A percentile compares a stretch with the other conserved stretches of the same genome.
Evolutionary conservation across 2,888 invertebrate genomes (phyloP).

Genomic region (Toxonevra muliebris): DNA sequence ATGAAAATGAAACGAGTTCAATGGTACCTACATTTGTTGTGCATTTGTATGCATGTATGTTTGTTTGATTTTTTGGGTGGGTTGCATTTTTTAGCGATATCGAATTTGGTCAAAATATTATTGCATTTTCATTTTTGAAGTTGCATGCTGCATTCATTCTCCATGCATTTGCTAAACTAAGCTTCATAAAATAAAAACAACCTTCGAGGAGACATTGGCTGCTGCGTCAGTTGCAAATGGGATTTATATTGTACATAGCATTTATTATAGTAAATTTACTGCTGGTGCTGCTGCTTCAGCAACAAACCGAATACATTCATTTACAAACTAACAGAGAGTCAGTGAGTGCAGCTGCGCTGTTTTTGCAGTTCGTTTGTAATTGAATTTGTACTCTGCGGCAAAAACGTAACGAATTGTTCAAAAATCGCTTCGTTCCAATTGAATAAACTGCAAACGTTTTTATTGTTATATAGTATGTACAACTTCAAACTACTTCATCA

Average conservation of each 20-base stretch:
- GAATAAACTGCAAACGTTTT: conserved; percentile 46
- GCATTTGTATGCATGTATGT: neutral
- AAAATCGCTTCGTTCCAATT: conserved; percentile 63
- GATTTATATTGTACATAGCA: conserved; percentile 13
- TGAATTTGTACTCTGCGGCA: conserved; percentile 9
- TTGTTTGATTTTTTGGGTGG: conserved; percentile 5
- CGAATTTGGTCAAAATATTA: too few species aligned
- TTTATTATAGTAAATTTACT: too few species aligned
- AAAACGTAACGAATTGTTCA: conserved; percentile 56
- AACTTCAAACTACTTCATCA: too few species aligned
- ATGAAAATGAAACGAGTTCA: conserved; percentile 31
- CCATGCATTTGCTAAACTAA: too few species aligned
- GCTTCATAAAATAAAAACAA: conserved; percentile 9
- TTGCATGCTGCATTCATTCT: too few species aligned
- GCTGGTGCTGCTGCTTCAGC: too few species aligned
- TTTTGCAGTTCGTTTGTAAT: too few species aligned
- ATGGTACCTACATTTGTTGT: conserved; percentile 27
- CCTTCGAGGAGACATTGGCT: conserved; percentile 19
- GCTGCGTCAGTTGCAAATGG: conserved; percentile 20
- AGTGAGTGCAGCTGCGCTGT: too few species aligned
- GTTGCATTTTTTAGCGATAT: neutral
- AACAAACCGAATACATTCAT: too few species aligned
- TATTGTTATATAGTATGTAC: too few species aligned
- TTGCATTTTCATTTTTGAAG: too few species aligned
- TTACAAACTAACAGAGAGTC: too few species aligned